Base-by-base conservation (phyloP, 2,113 vertebrate genomes). In the Propithecus coquereli region DNA sequence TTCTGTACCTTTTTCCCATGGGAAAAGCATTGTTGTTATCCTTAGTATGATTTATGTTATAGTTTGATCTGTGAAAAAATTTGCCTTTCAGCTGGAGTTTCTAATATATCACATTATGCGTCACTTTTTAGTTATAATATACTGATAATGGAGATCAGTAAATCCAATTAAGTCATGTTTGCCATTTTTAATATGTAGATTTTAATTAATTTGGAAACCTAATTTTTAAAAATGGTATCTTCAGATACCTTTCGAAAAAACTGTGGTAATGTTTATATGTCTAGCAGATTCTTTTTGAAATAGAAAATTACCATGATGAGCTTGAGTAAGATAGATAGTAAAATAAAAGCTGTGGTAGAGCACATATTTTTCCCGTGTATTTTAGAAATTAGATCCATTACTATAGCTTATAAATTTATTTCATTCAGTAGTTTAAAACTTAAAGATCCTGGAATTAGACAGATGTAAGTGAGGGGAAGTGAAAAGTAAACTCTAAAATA, bases 201-300 rank as follows among this genome's bases (percentile, higher is more conserved):
- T 90, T 96, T 91, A 76, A 82, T 65, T 92, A 80, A 94, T 65
- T 96, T 59, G 9, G 70, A 91, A 95, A 77, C 79, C 34, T 86
- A 70, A 92, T 70, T 94, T 94, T 97, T 23, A 87, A 95, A 90
- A 91, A n/a, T 76, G 12, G 5, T 54, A 47, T 71, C 45, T 95
- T 86, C 8, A 22, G 22, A 13, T 87, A 79, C 17, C 66, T 94
- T 77, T 92, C 13, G 79, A 88, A 92, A 81, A 88, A 93, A 32
- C 43, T 68, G 13, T 88, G 43, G 40, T 59, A 76, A 73, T 27
- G 57, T 85, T 90, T 90, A 17, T 81, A 73, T 90, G 80, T 94
- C 83, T 81, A 63, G 84, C 3, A 66, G 4, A 14, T 74, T 89
- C 32, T 40, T 94, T 92, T 91, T 95, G 70, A 65, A 83, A 68